Conservation (phyloP, 2,888 invertebrate genomes). For the Belgica antarctica region DNA sequence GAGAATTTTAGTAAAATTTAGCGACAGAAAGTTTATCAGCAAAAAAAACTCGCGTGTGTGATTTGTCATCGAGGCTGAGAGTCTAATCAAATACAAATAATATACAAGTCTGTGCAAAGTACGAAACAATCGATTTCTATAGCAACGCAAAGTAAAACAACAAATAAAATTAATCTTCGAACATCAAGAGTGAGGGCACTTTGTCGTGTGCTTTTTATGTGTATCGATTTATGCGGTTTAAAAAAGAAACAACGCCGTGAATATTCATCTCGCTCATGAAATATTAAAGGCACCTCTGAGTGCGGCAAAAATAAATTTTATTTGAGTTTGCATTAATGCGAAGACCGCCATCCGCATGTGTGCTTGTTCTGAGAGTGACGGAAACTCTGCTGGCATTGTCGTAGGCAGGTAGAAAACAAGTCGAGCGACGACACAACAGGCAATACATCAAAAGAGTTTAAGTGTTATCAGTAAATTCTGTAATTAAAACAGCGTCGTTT, state of each 20-base stretch:
- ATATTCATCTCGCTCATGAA: conserved; percentile 36
- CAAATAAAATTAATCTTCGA: conserved; percentile 28
- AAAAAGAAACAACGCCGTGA: background rate
- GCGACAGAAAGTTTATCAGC: background rate
- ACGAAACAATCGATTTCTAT: conserved; percentile 31
- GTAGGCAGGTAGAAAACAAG: conserved; percentile 1
- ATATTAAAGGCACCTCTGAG: conserved; percentile 31
- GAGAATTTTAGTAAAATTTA: background rate
- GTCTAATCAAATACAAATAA: background rate
- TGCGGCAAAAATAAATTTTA: conserved; percentile 9
- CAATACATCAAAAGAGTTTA: background rate
- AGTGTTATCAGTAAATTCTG: background rate
- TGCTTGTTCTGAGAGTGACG: background rate
- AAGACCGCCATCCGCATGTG: background rate
- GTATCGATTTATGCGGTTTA: conserved; percentile 25
- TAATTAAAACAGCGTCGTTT: conserved; percentile 3
- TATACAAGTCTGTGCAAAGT: conserved; percentile 38
- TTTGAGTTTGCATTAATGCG: conserved; percentile 9
- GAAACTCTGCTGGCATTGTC: background rate
- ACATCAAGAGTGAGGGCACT: conserved; percentile 6
- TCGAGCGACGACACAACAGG: background rate
- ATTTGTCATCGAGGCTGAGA: too few relatives aligned
- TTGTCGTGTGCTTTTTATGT: background rate
- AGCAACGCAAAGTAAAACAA: conserved; percentile 40
- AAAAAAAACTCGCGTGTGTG: background rate